phyloP scores from a whole-genome alignment of 2,113 vertebrate species.

The Eonycteris spelaea region DNA sequence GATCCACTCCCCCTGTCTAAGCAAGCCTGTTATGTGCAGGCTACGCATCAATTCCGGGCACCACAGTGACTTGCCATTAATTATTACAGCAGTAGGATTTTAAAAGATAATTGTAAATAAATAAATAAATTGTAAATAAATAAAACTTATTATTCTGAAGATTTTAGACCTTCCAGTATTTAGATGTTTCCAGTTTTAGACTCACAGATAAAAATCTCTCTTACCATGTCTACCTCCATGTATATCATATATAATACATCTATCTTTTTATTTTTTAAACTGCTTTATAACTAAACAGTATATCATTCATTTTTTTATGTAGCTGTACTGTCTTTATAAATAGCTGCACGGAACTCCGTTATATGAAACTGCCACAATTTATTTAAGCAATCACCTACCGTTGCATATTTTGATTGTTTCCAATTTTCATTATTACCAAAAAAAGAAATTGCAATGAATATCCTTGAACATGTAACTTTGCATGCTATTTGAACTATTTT shows the following conservation, averaged over 20 bases:
- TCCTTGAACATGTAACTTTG: not conserved
- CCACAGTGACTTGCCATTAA: not conserved
- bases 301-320: not conserved
- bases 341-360: not conserved
- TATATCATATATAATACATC: not conserved
- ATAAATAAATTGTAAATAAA: too few species aligned
- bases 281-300: not conserved
- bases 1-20: too few species aligned
- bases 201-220: not conserved
- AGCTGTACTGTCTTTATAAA: not conserved
- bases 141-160: not conserved
- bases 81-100: not conserved
- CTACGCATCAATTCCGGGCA: not conserved
- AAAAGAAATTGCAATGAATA: not conserved
- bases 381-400: not conserved
- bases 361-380: not conserved
- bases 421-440: slow-evolving; percentile 14
- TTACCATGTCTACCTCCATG: not conserved
- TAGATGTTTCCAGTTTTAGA: not conserved
- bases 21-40: not conserved
- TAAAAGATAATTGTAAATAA: not conserved
- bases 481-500: not conserved
- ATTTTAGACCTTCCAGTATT: not conserved
- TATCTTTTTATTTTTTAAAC: slow-evolving; percentile 5
- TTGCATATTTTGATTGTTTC: not conserved